Conservation (phyloP, 2,888 invertebrate species). For the Pseudeuparius sepicola region DNA sequence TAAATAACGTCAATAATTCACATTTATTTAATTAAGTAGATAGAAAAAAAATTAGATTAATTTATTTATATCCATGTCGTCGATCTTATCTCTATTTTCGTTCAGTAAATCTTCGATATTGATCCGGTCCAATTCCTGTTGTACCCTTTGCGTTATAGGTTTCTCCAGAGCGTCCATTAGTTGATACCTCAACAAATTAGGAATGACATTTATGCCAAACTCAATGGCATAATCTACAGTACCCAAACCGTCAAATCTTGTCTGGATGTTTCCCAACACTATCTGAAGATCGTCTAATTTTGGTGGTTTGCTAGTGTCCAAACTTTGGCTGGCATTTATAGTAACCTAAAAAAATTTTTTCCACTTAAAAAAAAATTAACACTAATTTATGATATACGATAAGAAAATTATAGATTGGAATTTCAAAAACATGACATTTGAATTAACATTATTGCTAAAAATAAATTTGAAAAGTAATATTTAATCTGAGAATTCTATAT, state of each 20-base stretch:
- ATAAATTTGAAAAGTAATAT: too few species aligned
- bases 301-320: slow-evolving; percentile 67
- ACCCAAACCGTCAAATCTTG: slow-evolving; percentile 77
- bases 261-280: slow-evolving; percentile 63
- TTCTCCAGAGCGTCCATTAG: slow-evolving; percentile 78
- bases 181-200: slow-evolving; percentile 77
- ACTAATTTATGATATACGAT: too few species aligned
- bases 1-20: too few species aligned
- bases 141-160: slow-evolving; percentile 62
- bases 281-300: slow-evolving; percentile 63
- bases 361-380: slow-evolving; percentile 7
- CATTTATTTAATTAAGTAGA: too few species aligned
- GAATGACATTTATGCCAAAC: slow-evolving; percentile 68
- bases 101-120: slow-evolving; percentile 66
- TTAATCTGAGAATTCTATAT: too few species aligned
- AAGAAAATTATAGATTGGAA: too few species aligned
- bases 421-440: too few species aligned
- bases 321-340: slow-evolving; percentile 59
- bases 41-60: too few species aligned
- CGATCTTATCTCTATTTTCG: slow-evolving; percentile 56
- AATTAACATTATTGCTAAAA: too few species aligned
- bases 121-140: slow-evolving; percentile 62
- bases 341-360: slow-evolving; percentile 38
- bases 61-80: slow-evolving; percentile 39
- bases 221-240: slow-evolving; percentile 76